Evolutionary conservation across 2,113 vertebrate species (phyloP).

Genomic region (Morphnarchus princeps): DNA sequence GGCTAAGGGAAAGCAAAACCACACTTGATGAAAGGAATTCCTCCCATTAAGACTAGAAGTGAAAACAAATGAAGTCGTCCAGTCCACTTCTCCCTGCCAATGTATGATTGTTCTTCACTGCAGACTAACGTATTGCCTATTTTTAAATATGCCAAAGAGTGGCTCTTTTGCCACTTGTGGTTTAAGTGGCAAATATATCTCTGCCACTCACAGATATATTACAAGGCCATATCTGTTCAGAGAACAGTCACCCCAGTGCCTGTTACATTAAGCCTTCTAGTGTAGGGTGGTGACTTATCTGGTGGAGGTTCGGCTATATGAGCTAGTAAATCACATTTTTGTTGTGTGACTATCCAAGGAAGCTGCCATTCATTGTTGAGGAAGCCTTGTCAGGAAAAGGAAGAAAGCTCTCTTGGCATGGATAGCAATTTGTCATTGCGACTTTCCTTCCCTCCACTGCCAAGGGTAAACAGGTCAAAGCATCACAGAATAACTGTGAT

Average conservation of each 20-base stretch:
- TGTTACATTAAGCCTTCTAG: background rate
- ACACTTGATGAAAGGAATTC: background rate
- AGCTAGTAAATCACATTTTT: conserved; percentile 61
- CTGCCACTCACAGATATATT: background rate
- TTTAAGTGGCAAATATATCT: background rate
- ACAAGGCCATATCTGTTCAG: background rate
- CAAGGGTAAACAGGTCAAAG: conserved; percentile 64
- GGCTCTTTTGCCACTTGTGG: background rate
- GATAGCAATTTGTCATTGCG: conserved; percentile 70
- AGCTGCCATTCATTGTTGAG: conserved; percentile 71
- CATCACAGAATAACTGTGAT: conserved; percentile 50
- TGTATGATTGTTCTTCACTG: background rate
- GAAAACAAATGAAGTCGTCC: background rate
- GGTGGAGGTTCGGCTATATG: background rate
- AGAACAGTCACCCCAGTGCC: background rate
- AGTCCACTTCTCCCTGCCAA: background rate
- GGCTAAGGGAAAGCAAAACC: background rate
- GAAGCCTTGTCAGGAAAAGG: conserved; percentile 78
- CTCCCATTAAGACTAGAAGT: background rate
- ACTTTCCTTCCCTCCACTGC: conserved; percentile 71
- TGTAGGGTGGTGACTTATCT: conserved; percentile 3
- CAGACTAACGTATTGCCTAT: background rate
- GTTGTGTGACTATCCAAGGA: conserved; percentile 70
- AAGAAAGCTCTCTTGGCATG: conserved; percentile 69
- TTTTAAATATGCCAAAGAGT: background rate